These are phyloP conservation scores for Masticophis lateralis DNA, from an alignment of 2,797 vertebrate species.

Conservation along the genomic window DNA sequence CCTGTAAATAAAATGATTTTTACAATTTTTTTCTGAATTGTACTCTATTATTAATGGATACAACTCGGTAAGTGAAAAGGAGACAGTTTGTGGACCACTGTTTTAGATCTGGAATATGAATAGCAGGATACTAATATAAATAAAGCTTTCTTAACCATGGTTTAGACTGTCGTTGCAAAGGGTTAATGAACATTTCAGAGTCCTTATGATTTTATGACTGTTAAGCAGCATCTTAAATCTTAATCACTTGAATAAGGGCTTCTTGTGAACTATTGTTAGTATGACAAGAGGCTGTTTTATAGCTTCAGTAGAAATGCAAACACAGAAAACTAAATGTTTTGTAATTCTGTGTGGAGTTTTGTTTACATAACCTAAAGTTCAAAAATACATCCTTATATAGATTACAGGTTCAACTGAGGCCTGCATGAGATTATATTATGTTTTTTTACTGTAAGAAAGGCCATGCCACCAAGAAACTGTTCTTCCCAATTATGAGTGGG, in stretches of 20 bases:
- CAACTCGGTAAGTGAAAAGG: no score
- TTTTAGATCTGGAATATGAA: background rate
- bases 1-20: constrained; percentile 69
- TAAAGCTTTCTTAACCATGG: background rate
- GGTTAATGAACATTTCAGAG: background rate
- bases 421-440: background rate
- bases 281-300: no score
- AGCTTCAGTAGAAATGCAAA: background rate
- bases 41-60: background rate
- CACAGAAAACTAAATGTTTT: background rate
- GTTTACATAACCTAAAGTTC: background rate
- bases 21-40: constrained; percentile 41
- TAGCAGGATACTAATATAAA: background rate
- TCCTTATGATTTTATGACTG: background rate
- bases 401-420: background rate
- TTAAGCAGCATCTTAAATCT: background rate
- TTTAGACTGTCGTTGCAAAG: background rate
- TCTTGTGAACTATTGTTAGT: background rate
- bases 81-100: background rate
- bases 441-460: background rate
- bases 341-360: background rate
- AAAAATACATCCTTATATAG: background rate
- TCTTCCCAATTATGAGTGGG: background rate
- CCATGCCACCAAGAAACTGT: background rate
- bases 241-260: background rate